Evolutionary conservation across 2,888 invertebrate species (phyloP).

Genomic region (Cremastinae sp.): DNA sequence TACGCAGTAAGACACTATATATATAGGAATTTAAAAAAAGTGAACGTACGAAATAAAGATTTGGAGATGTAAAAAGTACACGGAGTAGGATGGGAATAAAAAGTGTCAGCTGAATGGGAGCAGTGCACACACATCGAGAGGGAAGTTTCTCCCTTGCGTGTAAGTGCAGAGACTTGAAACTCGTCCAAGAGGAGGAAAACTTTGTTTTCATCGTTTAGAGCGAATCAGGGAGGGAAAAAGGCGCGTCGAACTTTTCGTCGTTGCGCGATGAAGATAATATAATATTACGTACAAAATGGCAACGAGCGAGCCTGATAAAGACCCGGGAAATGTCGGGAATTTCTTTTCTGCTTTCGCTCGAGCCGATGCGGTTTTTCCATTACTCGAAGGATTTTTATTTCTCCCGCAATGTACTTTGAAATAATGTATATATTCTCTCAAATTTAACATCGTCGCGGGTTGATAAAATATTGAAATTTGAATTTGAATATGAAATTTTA

Average conservation of each 20-base stretch:
- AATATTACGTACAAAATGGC: constrained; percentile 40
- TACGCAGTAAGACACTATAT: neutral
- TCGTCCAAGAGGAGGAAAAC: constrained; percentile 46
- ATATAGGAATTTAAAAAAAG: neutral
- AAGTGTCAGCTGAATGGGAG: constrained; percentile 22
- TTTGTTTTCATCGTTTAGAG: constrained; percentile 50
- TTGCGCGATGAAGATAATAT: constrained; percentile 36
- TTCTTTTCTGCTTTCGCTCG: constrained; percentile 5
- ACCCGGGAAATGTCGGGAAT: neutral
- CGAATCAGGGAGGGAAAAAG: neutral
- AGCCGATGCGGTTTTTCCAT: neutral
- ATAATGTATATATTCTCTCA: neutral
- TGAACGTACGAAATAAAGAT: constrained; percentile 45
- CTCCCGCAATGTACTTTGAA: neutral
- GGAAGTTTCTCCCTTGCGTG: constrained; percentile 15
- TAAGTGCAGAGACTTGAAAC: constrained; percentile 40
- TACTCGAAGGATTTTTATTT: constrained; percentile 13
- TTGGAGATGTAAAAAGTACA: constrained; percentile 5
- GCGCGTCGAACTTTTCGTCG: constrained; percentile 10
- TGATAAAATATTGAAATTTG: too few species aligned
- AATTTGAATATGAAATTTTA: too few species aligned
- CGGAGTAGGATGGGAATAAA: constrained; percentile 12
- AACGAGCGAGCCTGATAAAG: constrained; percentile 25
- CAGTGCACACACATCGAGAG: constrained; percentile 25
- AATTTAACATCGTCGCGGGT: neutral